Evolutionary conservation across 2,113 vertebrate genomes (phyloP), one percentile per base, ranked within the genome.

Genomic region (Neopipo cinnamomea): DNA sequence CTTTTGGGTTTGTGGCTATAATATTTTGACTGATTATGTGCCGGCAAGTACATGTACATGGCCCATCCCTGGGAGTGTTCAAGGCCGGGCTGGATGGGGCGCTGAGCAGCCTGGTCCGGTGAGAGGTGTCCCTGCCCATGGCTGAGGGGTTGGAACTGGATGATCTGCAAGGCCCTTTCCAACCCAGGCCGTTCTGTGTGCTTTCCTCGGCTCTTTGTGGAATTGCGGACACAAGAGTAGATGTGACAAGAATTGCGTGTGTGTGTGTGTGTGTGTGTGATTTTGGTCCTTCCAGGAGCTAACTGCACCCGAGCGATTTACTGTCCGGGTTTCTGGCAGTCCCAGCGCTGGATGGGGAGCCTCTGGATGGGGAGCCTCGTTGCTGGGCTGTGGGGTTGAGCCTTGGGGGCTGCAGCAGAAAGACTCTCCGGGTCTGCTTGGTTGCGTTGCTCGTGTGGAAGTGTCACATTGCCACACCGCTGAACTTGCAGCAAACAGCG

Each of bases 1-100:
- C 4, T 25, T 71, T 19, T 33, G 23, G 6, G 70, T 80, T 42
- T 6, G 0, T 5, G 28, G 47, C 76, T n/a, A 0, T 59, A 16
- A 21, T 15, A 2, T 11, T 47, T 74, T 33, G 49, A 7, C 31
- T 3, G 52, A 3, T 33, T 8, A 1, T 7, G 0, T 2, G n/a
- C 37, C 2, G 8, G 2, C 0, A 1, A 2, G 20, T 13, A 3
- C 10, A 24, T 2, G 3, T 24, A 5, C 0, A 1, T 53, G 25
- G 39, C 30, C 46, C 39, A 11, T 55, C 30, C 21, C n/a, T 47
- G 62, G 39, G 24, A 55, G n/a, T 6, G 27, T 31, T 55, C 20
- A 9, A 27, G 24, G 46, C 41, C 46, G 5, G 71, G n/a, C 63
- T 53, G 62, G 39, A 47, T 25, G n/a, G 28, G 23, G 19, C 0